Conservation (phyloP, 2,797 vertebrate species). For the Syndactyla subalaris region DNA sequence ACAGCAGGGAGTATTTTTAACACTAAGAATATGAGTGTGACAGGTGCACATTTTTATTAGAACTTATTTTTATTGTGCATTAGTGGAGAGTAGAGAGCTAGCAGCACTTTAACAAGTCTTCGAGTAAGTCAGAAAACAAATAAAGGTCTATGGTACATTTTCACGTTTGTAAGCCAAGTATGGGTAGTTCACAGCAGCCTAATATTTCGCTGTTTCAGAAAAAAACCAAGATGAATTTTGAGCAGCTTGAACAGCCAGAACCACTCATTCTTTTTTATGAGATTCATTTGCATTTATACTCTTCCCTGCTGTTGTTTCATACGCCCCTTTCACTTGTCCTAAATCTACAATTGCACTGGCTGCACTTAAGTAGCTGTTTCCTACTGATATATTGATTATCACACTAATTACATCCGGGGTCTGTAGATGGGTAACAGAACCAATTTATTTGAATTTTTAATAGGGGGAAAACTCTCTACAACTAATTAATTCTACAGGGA, state of each 20-base stretch:
- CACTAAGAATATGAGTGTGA: conserved; percentile 45
- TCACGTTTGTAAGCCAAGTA: not conserved
- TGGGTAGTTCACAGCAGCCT: not conserved
- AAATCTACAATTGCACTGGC: conserved; percentile 73
- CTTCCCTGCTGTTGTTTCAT: conserved; percentile 71
- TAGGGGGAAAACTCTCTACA: conserved; percentile 72
- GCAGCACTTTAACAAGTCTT: conserved; percentile 10
- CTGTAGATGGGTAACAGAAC: conserved; percentile 53
- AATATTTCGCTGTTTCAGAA: not conserved
- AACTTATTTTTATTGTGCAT: conserved; percentile 32
- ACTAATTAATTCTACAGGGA: conserved; percentile 82
- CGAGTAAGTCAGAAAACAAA: conserved; percentile 4
- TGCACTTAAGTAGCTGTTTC: conserved; percentile 72
- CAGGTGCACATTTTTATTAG: conserved; percentile 72
- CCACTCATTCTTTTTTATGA: conserved; percentile 71
- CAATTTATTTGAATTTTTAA: conserved; percentile 64
- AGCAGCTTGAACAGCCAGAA: conserved; percentile 63
- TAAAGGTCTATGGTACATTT: not conserved
- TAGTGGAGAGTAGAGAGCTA: not conserved
- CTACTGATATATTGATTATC: conserved; percentile 86
- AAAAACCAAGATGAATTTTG: conserved; percentile 36
- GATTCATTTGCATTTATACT: conserved; percentile 73
- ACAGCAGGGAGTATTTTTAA: conserved; percentile 66
- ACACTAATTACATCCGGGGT: conserved; percentile 83
- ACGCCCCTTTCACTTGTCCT: conserved; percentile 74